Base-by-base conservation (phyloP, 2,888 invertebrate species). In the Lepidochitona cinerea region DNA sequence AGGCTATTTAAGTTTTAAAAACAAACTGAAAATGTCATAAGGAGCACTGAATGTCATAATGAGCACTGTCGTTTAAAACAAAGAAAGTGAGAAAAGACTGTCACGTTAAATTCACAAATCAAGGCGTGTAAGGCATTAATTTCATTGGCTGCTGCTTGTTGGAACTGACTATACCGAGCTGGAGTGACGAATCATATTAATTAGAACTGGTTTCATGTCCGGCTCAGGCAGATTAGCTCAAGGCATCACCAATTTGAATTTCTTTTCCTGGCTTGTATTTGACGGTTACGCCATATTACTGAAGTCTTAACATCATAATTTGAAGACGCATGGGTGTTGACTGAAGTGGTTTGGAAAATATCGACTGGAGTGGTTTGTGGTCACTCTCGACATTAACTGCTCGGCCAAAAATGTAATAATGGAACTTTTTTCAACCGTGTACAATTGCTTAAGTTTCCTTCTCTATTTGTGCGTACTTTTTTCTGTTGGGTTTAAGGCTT, bases 391-490 rank as follows among this genome's bases (percentile, higher is more conserved):
- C 41, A 12, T 12, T 41, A 12, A 41, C 41, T 41, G 41, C 9
- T 18, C 75, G 77, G 0, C 81, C 77, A 71, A 78, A 79, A 5
- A 81, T 76, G 67, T 79, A 83, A 41, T 41, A 41, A 65, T 41
- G 41, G 41, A 41, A 41, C 41, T 41, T 79, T 79, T 53, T 81
- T 75, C 7, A 79, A 76, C 80, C 12, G 82, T 78, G 14, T 18
- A 41, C 9, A 9, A 18, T 41, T 12, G 41, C 41, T n/a, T n/a
- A 79, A 41, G 41, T 41, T 9, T 41, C 41, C 18, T 18, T 41
- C 18, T 41, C 41, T 41, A 41, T 41, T 18, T 41, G 41, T 41
- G 41, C 41, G 18, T 41, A 41, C 41, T 18, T 18, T 41, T 41
- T 18, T 41, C 41, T 41, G 41, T 41, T 9, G 9, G 9, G 9